A percentile compares a stretch with the other conserved stretches of the same genome.
Evolutionary conservation across 2,888 invertebrate species (phyloP).

Genomic region (Drosophila setosimentum): DNA sequence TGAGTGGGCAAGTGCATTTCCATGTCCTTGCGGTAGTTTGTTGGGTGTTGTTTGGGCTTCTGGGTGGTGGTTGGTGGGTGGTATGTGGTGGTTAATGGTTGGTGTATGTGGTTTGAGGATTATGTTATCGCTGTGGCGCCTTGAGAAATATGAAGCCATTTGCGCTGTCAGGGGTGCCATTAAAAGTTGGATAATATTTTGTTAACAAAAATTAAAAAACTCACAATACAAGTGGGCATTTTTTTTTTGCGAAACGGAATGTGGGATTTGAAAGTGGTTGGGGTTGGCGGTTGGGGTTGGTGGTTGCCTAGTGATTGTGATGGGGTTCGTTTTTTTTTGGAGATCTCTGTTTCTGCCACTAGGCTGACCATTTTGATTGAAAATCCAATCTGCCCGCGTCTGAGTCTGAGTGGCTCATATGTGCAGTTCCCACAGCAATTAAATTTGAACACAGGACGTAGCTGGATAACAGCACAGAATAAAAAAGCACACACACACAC

Average conservation of each 20-base stretch:
- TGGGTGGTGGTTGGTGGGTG: background rate
- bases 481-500: constrained; percentile 4
- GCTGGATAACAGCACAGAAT: constrained; percentile 56
- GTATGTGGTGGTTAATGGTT: background rate
- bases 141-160: constrained; percentile 53
- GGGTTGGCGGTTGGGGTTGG: background rate
- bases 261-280: background rate
- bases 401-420: constrained; percentile 81
- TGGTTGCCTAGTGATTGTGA: background rate
- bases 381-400: constrained; percentile 73
- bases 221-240: constrained; percentile 6
- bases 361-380: constrained; percentile 76
- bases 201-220: constrained; percentile 66
- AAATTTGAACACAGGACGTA: constrained; percentile 80
- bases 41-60: background rate
- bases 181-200: constrained; percentile 77
- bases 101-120: background rate
- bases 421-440: constrained; percentile 85
- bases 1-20: constrained; percentile 44
- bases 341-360: constrained; percentile 28
- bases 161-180: constrained; percentile 62
- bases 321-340: constrained; percentile 6
- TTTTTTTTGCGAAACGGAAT: background rate
- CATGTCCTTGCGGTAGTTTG: constrained; percentile 36
- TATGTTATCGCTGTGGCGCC: constrained; percentile 31